Evolutionary conservation across 2,888 invertebrate genomes (phyloP), one percentile per base, ranked within the genome.

Genomic region (Yponomeuta plumbellus): DNA sequence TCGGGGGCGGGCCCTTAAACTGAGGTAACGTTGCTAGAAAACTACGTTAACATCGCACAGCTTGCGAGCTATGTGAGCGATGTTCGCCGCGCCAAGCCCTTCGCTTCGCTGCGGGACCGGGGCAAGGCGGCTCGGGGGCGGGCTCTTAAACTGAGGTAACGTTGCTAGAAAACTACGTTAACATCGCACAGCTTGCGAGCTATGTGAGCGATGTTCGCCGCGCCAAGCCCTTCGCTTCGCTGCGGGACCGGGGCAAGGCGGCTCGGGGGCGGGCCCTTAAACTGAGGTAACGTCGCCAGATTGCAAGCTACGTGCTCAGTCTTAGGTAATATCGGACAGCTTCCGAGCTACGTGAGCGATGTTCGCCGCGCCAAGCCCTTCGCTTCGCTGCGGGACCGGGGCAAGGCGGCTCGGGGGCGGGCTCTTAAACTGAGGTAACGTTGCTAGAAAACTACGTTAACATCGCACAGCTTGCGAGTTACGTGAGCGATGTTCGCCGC

Each of bases 61-160:
- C 23, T 64, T 52, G 4, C 66, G 62, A 39, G 39, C 6, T 11
- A 5, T 39, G 39, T 39, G 5, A 39, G 39, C 39, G 11, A 5
- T 11, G 6, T 8, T 11, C 11, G 39, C 39, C 11, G 39, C 5
- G 5, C 11, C 5, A 39, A 11, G 39, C 92, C 94, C 70, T 93
- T 96, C 72, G 95, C 95, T 75, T 94, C 94, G 20, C 85, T 93
- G 68, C 83, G 92, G 3, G 90, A 89, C 67, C 75, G 84, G 68
- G 78, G 84, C 8, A 88, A 85, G 70, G 78, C 85, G 8, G 83
- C 86, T 1, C 78, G 84, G 61, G 88, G 90, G 68, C 77, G 86
- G 67, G 80, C 81, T 77, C 78, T 85, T 10, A 91, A 90, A 72
- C 73, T 86, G 67, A 91, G 89, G 90, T n/a, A n/a, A n/a, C n/a